Evolutionary conservation across 2,113 vertebrate genomes (phyloP).

Genomic region (Triplophysa tibetana): DNA sequence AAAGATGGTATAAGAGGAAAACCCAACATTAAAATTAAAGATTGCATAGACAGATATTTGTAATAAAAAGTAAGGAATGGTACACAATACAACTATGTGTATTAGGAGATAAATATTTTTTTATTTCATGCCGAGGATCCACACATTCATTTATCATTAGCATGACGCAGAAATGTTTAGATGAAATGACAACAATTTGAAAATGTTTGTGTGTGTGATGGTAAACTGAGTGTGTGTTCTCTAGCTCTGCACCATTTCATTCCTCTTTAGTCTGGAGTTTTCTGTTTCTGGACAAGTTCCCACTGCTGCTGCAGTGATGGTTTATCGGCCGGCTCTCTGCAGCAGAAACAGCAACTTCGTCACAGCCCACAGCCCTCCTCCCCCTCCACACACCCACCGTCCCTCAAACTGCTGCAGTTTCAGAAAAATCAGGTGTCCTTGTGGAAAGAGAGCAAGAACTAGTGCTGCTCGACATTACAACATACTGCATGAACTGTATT

Average conservation of each 20-base stretch:
- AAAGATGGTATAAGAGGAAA: not conserved
- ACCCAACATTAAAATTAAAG: not conserved
- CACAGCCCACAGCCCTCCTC: conserved; percentile 18
- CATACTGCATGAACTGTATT: not conserved
- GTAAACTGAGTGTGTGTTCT: conserved; percentile 44
- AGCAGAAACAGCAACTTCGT: conserved; percentile 35
- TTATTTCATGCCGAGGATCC: conserved; percentile 23
- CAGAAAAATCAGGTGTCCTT: conserved; percentile 48
- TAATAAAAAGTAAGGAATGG: not conserved
- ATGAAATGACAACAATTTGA: conserved; percentile 52
- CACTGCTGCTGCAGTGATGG: conserved; percentile 54
- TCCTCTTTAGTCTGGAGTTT: conserved; percentile 55
- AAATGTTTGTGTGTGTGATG: conserved; percentile 40
- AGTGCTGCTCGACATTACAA: conserved; percentile 2
- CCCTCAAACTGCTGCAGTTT: conserved; percentile 30
- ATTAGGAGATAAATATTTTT: conserved; percentile 4
- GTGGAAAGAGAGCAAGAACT: conserved; percentile 31
- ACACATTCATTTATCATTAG: conserved; percentile 10
- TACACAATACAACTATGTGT: not conserved
- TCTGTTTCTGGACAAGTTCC: conserved; percentile 53
- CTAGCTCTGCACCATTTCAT: conserved; percentile 71
- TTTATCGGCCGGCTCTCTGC: conserved; percentile 45
- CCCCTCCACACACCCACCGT: not conserved
- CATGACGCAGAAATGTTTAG: not conserved
- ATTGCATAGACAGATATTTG: not conserved